A percentile compares a stretch with the other conserved stretches of the same genome.
Conservation (phyloP, 1,140 invertebrate species). For the Brachystomella parvula region DNA sequence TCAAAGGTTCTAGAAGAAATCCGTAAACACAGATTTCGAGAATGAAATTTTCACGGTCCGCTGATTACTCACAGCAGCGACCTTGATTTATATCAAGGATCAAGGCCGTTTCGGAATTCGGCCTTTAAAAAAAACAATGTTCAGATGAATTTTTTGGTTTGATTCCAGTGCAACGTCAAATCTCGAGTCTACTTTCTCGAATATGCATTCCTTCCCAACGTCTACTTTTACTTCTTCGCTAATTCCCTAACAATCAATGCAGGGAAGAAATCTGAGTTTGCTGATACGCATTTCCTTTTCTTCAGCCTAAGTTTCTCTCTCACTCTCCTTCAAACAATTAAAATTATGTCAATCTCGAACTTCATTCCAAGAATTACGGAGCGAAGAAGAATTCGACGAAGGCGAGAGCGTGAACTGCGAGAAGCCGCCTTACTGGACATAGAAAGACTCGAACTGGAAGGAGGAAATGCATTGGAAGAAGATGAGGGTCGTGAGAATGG, state of each 20-base stretch:
- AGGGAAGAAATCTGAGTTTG: neutral
- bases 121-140: neutral
- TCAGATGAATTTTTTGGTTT: neutral
- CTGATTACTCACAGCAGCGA: no score
- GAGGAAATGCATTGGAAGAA: no score
- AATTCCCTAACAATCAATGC: neutral
- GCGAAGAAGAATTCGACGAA: neutral
- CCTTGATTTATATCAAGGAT: no score
- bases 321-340: neutral
- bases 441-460: no score
- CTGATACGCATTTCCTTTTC: neutral
- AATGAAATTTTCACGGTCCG: no score
- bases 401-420: neutral
- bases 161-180: neutral
- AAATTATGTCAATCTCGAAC: neutral
- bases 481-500: no score
- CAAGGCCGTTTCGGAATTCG: no score
- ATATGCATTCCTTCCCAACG: neutral
- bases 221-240: neutral
- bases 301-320: neutral
- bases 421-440: neutral
- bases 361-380: neutral
- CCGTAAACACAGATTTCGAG: no score
- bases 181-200: neutral
- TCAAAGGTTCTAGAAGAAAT: no score